Conservation (phyloP, 64 coral and sea anemone species). For the Dendrophyllia cribrosa region DNA sequence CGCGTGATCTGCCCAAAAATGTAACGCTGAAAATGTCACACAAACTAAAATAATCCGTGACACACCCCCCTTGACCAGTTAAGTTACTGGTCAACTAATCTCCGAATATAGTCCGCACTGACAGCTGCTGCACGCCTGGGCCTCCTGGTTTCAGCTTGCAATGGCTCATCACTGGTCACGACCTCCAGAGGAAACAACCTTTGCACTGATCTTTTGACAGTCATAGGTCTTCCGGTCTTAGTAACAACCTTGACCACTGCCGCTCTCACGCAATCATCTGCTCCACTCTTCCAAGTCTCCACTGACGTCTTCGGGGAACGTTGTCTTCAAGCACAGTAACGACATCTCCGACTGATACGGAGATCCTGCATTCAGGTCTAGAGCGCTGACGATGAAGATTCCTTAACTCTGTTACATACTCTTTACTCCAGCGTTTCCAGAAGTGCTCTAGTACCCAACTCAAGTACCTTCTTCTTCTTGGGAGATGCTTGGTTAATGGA, state of each 20-base stretch:
- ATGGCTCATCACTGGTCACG: neutral
- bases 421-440: neutral
- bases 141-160: neutral
- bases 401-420: neutral
- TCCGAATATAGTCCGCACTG: neutral
- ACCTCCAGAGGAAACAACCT: neutral
- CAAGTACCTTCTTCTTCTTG: neutral
- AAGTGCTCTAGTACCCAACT: neutral
- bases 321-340: neutral
- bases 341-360: neutral
- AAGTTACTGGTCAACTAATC: neutral
- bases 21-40: neutral
- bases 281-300: conserved; percentile 6
- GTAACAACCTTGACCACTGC: neutral
- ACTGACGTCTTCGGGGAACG: neutral
- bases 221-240: neutral
- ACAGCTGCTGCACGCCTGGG: neutral
- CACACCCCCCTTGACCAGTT: conserved; percentile 8
- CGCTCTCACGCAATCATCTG: neutral
- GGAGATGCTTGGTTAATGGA: no score
- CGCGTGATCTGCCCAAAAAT: neutral
- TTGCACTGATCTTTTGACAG: neutral
- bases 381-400: neutral
- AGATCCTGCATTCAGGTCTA: neutral
- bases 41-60: neutral